Percentiles rank a stretch among this genome's conserved stretches.
Conservation (phyloP, 2,888 invertebrate genomes). For the Luperina testacea region DNA sequence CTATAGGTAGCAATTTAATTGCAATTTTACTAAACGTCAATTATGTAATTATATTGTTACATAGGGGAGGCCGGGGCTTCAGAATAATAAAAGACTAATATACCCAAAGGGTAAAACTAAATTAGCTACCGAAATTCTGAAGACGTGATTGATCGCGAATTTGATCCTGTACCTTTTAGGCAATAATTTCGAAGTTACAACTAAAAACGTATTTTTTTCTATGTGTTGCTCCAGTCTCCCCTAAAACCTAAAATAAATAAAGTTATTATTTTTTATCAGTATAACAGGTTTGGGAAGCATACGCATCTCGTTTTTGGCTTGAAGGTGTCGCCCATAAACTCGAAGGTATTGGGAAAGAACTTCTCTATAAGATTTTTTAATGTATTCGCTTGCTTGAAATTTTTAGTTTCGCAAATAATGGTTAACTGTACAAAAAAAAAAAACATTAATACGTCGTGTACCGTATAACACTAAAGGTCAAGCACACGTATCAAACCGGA, state of each 20-base stretch:
- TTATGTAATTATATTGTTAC: neutral
- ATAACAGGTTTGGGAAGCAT: constrained; percentile 69
- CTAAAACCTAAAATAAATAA: neutral
- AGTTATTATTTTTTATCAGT: neutral
- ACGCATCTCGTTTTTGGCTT: constrained; percentile 69
- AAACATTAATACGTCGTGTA: neutral
- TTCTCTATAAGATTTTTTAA: constrained; percentile 73
- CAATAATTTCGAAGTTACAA: neutral
- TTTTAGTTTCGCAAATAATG: constrained; percentile 95
- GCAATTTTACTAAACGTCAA: neutral
- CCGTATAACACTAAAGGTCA: neutral
- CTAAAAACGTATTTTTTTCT: neutral
- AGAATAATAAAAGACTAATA: neutral
- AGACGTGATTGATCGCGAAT: too few relatives aligned
- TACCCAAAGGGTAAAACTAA: too few relatives aligned
- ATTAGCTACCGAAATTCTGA: too few relatives aligned
- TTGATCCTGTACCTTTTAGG: too few relatives aligned
- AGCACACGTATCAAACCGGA: too few relatives aligned
- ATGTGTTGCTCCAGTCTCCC: neutral
- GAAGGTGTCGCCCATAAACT: constrained; percentile 74
- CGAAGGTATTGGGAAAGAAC: constrained; percentile 74
- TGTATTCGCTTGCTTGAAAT: constrained; percentile 91
- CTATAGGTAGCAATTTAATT: neutral
- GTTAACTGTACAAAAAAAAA: constrained; percentile 90
- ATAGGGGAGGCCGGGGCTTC: neutral